phyloP scores from a whole-genome alignment of 2,888 invertebrate genomes.

The Latrodectus elegans region DNA sequence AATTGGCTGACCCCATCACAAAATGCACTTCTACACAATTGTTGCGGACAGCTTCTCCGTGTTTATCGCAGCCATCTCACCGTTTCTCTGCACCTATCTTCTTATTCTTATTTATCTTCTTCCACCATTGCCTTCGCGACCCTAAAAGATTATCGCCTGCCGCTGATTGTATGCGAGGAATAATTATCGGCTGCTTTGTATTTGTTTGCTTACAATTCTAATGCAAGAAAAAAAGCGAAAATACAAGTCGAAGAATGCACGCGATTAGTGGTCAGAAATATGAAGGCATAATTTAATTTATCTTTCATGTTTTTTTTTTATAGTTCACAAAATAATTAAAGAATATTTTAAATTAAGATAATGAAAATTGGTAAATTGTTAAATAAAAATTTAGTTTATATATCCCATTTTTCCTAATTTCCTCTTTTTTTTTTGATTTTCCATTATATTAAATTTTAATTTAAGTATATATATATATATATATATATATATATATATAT shows the following conservation, averaged over 20 bases:
- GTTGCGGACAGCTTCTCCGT: background rate
- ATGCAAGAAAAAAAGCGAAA: too few relatives aligned
- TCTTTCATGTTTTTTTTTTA: too few relatives aligned
- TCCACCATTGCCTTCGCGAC: too few relatives aligned
- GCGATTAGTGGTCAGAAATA: too few relatives aligned
- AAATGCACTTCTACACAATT: background rate
- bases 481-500: background rate
- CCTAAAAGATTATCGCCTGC: too few relatives aligned
- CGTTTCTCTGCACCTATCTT: background rate
- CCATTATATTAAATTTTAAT: background rate
- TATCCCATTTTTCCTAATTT: background rate
- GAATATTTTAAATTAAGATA: background rate
- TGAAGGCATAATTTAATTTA: too few relatives aligned
- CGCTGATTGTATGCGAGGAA: too few relatives aligned
- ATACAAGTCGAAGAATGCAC: too few relatives aligned
- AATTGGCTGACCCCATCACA: slow-evolving; percentile 16
- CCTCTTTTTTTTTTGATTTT: background rate
- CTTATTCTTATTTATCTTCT: too few relatives aligned
- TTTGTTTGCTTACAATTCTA: too few relatives aligned
- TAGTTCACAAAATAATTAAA: background rate
- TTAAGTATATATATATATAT: background rate
- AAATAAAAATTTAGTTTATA: background rate
- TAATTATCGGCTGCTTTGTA: too few relatives aligned
- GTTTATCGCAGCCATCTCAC: background rate
- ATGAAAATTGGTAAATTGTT: background rate